phyloP scores from a whole-genome alignment of 2,797 vertebrate species.

The Hypotaenidia okinawae region DNA sequence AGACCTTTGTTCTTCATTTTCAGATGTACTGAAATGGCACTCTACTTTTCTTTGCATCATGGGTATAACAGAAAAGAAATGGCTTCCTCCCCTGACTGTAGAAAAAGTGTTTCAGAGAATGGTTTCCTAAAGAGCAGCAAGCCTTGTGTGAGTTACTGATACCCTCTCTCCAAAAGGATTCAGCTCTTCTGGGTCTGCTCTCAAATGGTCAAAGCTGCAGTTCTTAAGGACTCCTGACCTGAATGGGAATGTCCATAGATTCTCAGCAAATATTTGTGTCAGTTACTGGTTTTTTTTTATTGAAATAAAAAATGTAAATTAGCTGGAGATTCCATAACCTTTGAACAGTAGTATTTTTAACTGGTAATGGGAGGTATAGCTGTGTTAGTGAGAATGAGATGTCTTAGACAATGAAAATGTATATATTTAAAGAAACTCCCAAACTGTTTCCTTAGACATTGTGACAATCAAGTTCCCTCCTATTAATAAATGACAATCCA shows the following conservation, averaged over 20 bases:
- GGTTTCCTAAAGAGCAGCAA: background rate
- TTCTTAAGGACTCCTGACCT: background rate
- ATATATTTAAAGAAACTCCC: background rate
- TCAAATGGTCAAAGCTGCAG: background rate
- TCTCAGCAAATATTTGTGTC: background rate
- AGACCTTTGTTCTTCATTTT: background rate
- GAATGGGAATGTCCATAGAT: rapidly evolving
- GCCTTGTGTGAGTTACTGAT: background rate
- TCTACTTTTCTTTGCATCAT: background rate
- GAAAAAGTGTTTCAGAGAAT: background rate
- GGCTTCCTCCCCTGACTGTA: background rate
- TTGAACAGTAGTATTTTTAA: background rate
- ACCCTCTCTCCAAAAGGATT: background rate
- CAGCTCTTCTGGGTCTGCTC: background rate
- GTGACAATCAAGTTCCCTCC: background rate
- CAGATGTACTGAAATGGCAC: background rate
- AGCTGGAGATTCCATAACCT: background rate
- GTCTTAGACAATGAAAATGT: background rate
- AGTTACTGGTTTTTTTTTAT: background rate
- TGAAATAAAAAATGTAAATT: background rate
- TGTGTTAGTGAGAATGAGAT: background rate
- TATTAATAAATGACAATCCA: background rate
- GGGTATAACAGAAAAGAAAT: conserved; percentile 1
- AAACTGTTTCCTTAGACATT: background rate
- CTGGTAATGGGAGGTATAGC: background rate